Evolutionary conservation across 2,797 vertebrate species (phyloP).

Genomic region (Alexandromys oeconomus): DNA sequence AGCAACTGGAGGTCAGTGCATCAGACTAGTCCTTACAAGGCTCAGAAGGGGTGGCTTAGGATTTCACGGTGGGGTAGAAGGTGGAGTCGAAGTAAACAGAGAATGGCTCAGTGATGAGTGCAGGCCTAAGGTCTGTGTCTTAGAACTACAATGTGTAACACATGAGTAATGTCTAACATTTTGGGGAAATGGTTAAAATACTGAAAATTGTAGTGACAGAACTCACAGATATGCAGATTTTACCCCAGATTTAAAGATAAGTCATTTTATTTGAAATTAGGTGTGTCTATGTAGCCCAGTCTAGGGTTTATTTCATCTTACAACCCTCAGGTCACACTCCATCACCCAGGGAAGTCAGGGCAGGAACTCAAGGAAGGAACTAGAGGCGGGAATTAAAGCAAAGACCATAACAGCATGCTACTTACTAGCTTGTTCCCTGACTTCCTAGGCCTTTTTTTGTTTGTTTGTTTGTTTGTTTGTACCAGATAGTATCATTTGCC

Average conservation of each 20-base stretch:
- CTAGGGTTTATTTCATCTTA: neutral
- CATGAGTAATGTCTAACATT: neutral
- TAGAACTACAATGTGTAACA: rapidly evolving
- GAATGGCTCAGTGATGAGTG: neutral
- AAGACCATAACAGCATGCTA: no score
- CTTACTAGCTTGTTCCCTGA: neutral
- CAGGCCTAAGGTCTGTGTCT: neutral
- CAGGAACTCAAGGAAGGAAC: neutral
- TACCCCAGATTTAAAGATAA: neutral
- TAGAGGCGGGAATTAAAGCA: neutral
- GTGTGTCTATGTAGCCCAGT: neutral
- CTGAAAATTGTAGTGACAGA: neutral
- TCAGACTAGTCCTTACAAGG: neutral
- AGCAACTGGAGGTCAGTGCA: slow-evolving; percentile 93
- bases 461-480: no score
- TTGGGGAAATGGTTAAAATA: neutral
- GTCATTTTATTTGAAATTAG: neutral
- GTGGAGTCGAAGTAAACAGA: neutral
- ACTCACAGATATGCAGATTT: neutral
- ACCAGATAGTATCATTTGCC: neutral
- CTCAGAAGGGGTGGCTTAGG: neutral
- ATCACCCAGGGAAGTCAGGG: neutral
- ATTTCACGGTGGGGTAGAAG: neutral
- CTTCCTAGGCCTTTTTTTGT: neutral
- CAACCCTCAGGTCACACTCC: neutral